phyloP scores from a whole-genome alignment of 2,113 vertebrate species.

The Raja brachyura region DNA sequence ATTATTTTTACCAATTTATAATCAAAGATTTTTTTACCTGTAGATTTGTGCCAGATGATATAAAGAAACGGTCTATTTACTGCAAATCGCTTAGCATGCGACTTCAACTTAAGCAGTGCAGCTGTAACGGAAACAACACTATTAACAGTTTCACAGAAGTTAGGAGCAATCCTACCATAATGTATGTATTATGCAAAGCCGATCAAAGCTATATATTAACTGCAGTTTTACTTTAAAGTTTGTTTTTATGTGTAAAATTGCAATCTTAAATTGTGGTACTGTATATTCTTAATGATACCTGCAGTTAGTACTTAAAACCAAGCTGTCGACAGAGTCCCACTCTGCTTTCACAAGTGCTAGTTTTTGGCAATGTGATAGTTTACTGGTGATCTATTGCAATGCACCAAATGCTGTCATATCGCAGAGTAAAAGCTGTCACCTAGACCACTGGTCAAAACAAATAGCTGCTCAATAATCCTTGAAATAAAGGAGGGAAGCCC shows the following conservation, averaged over 20 bases:
- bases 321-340: too few species aligned
- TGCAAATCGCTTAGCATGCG: conserved; percentile 79
- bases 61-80: conserved; percentile 88
- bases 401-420: not conserved
- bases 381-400: not conserved
- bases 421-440: not conserved
- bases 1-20: too few species aligned
- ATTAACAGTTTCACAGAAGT: not conserved
- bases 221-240: not conserved
- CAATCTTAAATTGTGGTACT: too few species aligned
- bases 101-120: conserved; percentile 81
- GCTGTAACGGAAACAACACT: conserved; percentile 53
- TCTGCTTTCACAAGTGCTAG: too few species aligned
- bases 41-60: conserved; percentile 81
- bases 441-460: not conserved
- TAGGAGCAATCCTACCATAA: not conserved
- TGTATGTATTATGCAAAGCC: not conserved
- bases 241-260: too few species aligned
- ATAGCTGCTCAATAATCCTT: not conserved
- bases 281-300: too few species aligned
- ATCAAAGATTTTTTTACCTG: conserved; percentile 61
- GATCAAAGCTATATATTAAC: not conserved
- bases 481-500: not conserved
- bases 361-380: not conserved
- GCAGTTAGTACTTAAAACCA: too few species aligned